These are phyloP conservation scores for Dicrostonyx torquatus DNA, from an alignment of 2,797 vertebrate species.

Conservation along the genomic window DNA sequence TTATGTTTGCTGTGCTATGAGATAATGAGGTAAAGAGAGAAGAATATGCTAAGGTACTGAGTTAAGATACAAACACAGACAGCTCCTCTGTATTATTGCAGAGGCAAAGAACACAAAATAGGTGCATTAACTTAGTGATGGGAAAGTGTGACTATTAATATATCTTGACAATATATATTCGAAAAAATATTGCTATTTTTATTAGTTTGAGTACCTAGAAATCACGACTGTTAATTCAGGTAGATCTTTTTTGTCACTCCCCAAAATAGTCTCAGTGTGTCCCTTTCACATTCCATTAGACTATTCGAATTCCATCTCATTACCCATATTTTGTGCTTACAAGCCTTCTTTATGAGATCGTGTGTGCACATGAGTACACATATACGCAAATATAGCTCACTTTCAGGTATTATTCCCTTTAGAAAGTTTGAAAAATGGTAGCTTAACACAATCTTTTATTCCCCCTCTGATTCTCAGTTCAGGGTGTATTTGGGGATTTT, in stretches of 20 bases:
- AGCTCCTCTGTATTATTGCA: neutral
- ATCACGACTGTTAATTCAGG: neutral
- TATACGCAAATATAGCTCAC: neutral
- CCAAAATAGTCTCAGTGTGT: neutral
- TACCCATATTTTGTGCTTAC: neutral
- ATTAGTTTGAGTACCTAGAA: neutral
- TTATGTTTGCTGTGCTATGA: neutral
- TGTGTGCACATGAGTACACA: neutral
- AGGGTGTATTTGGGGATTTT: slow-evolving; percentile 65
- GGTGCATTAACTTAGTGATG: neutral
- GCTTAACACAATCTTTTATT: slow-evolving; percentile 51
- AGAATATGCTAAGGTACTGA: neutral
- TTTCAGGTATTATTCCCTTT: slow-evolving; percentile 56
- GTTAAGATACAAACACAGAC: neutral
- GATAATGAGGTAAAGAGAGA: neutral
- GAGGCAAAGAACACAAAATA: neutral
- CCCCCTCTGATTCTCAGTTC: slow-evolving; percentile 44
- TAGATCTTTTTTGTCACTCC: neutral
- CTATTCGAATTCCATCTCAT: neutral
- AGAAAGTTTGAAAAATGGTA: slow-evolving; percentile 50
- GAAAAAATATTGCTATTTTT: no score
- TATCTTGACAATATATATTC: neutral
- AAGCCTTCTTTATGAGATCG: neutral
- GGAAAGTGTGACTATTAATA: neutral
- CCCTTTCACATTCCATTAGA: neutral